phyloP scores from a whole-genome alignment of 2,888 invertebrate genomes.

The Nephrotoma flavescens region DNA sequence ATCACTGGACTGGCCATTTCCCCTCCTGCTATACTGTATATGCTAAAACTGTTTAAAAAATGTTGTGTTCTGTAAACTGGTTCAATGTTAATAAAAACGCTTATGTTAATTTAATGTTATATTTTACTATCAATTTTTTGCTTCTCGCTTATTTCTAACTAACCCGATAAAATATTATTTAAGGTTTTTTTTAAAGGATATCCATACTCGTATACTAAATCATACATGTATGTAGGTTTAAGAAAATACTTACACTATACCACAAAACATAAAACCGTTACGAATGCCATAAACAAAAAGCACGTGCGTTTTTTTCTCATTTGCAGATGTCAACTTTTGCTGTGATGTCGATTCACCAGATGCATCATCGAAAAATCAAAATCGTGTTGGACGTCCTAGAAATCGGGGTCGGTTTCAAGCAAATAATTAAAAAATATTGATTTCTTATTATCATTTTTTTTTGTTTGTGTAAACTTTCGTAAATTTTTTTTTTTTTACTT shows the following conservation, averaged over 20 bases:
- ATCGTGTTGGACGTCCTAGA: constrained; percentile 32
- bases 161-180: too few relatives aligned
- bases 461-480: background rate
- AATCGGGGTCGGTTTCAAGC: constrained; percentile 29
- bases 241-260: background rate
- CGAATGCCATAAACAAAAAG: background rate
- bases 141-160: too few relatives aligned
- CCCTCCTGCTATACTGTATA: too few relatives aligned
- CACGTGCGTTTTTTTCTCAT: constrained; percentile 23
- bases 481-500: background rate
- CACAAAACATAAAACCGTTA: background rate
- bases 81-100: too few relatives aligned
- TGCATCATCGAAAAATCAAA: constrained; percentile 48
- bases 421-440: background rate
- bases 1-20: too few relatives aligned
- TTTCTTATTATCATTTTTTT: background rate
- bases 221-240: background rate
- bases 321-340: constrained; percentile 83
- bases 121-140: too few relatives aligned
- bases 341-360: constrained; percentile 70
- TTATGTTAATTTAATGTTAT: too few relatives aligned
- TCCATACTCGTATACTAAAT: too few relatives aligned
- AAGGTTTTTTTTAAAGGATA: too few relatives aligned
- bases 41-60: too few relatives aligned
- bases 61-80: too few relatives aligned